These are phyloP conservation scores for Phenganax marumi DNA, from an alignment of 92 coral and sea anemone species.

Conservation along the genomic window DNA sequence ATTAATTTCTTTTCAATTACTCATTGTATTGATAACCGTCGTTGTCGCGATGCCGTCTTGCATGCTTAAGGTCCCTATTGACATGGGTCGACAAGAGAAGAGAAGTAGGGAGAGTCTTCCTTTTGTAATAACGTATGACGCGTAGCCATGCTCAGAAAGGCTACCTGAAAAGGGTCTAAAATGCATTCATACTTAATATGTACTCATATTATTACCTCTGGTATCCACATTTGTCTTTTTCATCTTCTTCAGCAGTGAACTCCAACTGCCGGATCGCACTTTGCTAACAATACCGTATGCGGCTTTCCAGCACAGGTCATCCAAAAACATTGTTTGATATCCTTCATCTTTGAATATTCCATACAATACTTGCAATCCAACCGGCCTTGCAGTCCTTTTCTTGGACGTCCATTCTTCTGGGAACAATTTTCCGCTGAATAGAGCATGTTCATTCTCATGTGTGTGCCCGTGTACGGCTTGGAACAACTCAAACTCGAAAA, in stretches of 20 bases:
- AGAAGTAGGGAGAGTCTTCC: no score
- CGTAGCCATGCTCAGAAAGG: no score
- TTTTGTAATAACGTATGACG: no score
- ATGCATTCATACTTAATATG: no score
- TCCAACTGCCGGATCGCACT: constrained; percentile 1
- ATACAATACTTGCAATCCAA: constrained; percentile 23
- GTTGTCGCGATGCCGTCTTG: no score
- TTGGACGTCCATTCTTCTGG: constrained; percentile 4
- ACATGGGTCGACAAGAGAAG: no score
- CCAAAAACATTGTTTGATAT: constrained; percentile 39
- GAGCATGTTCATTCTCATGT: constrained; percentile 39
- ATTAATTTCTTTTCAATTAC: no score
- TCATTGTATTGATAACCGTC: no score
- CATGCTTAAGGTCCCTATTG: no score
- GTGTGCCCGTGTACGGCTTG: constrained; percentile 44
- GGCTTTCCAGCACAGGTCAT: constrained; percentile 46
- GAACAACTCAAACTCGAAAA: constrained; percentile 37
- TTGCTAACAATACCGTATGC: constrained; percentile 20
- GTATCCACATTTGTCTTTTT: constrained; percentile 9
- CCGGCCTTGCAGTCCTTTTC: constrained; percentile 1
- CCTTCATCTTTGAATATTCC: constrained; percentile 39
- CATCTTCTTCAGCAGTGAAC: constrained; percentile 9
- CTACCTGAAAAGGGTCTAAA: no score
- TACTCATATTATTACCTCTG: constrained; percentile 8
- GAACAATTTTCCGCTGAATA: constrained; percentile 29